Evolutionary conservation across 2,113 vertebrate genomes (phyloP).

Genomic region (Poecilia latipinna): DNA sequence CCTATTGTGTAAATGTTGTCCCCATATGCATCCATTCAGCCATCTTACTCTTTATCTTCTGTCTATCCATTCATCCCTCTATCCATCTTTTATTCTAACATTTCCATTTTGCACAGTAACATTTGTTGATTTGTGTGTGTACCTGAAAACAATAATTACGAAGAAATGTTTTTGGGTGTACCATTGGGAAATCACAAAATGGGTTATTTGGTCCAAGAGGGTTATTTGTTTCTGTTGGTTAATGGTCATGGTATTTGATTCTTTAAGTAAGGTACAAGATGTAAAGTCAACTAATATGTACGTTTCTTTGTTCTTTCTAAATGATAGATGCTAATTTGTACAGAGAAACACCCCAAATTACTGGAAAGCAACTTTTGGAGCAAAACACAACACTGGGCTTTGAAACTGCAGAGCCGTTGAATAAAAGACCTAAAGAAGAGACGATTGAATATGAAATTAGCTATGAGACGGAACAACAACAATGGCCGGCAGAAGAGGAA

Average conservation of each 20-base stretch:
- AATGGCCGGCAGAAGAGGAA: neutral
- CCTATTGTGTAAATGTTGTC: no score
- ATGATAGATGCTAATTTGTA: slow-evolving; percentile 21
- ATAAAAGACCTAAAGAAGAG: slow-evolving; percentile 37
- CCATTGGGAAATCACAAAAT: neutral
- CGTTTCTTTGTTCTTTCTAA: neutral
- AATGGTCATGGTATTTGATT: neutral
- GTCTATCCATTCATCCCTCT: no score
- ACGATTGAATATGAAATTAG: slow-evolving; percentile 21
- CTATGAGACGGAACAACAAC: neutral
- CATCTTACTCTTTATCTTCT: no score
- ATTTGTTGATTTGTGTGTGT: neutral
- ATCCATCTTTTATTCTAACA: neutral
- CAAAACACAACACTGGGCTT: neutral
- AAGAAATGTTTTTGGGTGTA: neutral
- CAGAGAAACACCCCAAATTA: neutral
- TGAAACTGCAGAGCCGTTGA: neutral
- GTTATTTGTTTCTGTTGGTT: no score
- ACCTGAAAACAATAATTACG: neutral
- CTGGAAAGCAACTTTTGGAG: slow-evolving; percentile 1
- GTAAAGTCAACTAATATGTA: neutral
- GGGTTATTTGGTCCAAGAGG: no score
- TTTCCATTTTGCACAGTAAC: neutral
- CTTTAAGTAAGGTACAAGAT: neutral
- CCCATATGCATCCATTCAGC: no score